Base-by-base conservation (phyloP, 2,888 invertebrate species). In the Xestia rhomboidea region DNA sequence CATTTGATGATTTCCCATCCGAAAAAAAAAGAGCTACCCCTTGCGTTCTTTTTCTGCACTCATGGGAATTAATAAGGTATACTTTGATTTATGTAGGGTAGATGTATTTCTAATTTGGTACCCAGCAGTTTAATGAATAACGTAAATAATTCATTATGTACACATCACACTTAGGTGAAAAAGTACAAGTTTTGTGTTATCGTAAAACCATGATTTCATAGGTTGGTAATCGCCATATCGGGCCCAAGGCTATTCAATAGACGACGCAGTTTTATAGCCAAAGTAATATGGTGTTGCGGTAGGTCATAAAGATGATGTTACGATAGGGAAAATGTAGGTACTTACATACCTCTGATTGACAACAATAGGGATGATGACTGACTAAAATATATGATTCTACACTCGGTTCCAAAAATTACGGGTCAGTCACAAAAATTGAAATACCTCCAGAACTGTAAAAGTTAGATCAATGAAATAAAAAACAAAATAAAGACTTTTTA, bases 211-310 rank as follows among this genome's bases (percentile, higher is more conserved):
- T 76, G 77, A 72, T 79, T 82, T 68, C 64, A 68, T 73, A 72
- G 62, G 27, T 67, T 72, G 51, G 46, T 66, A 74, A 80, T 77
- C 64, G 51, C 75, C 88, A 68, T 84, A 87, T 88, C 84, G 86
- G 77, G 84, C 70, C 67, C 87, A 87, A 87, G 88, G 88, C 68
- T 68, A 13, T 38, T 30, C 64, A 54, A 78, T 66, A n/a, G 49
- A 34, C 75, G 44, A n/a, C 11, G n/a, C 44, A 46, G 62, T 79
- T 85, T 69, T 73, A 79, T 81, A 73, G 54, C 38, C 54, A 76
- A 46, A 72, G 67, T 72, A 63, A 76, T 66, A 46, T 63, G 38
- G 51, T 69, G 68, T 85, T 85, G 82, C 1, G 73, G 77, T 82
- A 77, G 85, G 85, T 74, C 68, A 51, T 84, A 67, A 85, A 82